Conservation (phyloP, 2,888 invertebrate species). For the Chalcis sispes region DNA sequence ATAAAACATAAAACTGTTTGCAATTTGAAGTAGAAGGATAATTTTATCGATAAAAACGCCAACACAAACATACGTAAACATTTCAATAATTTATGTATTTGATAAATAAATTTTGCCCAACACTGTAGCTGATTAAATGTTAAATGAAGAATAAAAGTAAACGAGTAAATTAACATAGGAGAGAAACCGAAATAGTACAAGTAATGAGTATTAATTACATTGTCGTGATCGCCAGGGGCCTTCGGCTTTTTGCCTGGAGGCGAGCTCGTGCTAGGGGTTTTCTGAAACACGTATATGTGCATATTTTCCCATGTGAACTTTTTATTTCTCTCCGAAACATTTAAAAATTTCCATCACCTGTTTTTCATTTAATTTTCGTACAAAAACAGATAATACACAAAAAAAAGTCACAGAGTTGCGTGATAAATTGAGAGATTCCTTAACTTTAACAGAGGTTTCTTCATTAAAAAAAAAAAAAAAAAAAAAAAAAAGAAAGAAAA, state of each 20-base stretch:
- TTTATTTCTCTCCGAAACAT: slow-evolving; percentile 2
- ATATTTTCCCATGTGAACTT: slow-evolving; percentile 47
- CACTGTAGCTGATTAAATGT: slow-evolving; percentile 54
- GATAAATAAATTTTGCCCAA: too few relatives aligned
- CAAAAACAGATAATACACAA: slow-evolving; percentile 30
- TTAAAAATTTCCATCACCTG: slow-evolving; percentile 24
- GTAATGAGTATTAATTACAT: slow-evolving; percentile 75
- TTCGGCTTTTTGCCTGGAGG: slow-evolving; percentile 75
- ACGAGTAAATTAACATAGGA: slow-evolving; percentile 54
- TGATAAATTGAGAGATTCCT: neutral
- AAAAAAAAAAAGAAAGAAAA: too few relatives aligned
- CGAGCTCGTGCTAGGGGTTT: slow-evolving; percentile 75
- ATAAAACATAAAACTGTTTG: too few relatives aligned
- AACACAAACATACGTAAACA: too few relatives aligned
- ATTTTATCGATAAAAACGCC: too few relatives aligned
- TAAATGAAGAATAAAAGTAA: slow-evolving; percentile 55
- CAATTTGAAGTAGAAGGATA: too few relatives aligned
- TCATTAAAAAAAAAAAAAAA: neutral
- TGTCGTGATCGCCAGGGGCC: slow-evolving; percentile 74
- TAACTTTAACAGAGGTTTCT: neutral
- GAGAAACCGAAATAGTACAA: slow-evolving; percentile 71
- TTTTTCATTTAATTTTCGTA: slow-evolving; percentile 29
- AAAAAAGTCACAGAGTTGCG: slow-evolving; percentile 32
- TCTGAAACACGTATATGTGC: slow-evolving; percentile 74
- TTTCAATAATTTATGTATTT: too few relatives aligned